phyloP scores from a whole-genome alignment of 2,888 invertebrate species.

The Perdita meconis region DNA sequence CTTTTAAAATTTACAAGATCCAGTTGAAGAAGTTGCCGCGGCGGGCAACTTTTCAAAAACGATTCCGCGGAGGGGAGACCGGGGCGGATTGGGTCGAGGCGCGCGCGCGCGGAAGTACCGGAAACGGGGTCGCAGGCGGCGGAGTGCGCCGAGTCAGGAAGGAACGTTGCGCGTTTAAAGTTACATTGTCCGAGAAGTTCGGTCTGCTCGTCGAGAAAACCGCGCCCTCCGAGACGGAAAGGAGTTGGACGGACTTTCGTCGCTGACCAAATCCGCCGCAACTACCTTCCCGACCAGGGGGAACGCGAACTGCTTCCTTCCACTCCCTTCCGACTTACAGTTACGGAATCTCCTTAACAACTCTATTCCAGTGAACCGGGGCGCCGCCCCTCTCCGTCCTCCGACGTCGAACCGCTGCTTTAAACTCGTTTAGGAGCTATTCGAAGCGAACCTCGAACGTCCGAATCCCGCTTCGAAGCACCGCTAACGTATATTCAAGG shows the following conservation, averaged over 20 bases:
- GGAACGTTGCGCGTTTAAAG: conserved; percentile 21
- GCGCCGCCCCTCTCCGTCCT: no score
- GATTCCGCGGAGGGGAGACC: not conserved
- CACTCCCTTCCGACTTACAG: conserved; percentile 9
- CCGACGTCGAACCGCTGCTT: not conserved
- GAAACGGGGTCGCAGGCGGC: not conserved
- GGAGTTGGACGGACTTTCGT: conserved; percentile 87
- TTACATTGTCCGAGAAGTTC: conserved; percentile 41
- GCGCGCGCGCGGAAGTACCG: not conserved
- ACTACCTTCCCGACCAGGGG: conserved; percentile 87
- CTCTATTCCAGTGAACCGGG: not conserved
- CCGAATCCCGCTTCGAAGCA: no score
- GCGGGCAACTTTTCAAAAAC: conserved; percentile 3
- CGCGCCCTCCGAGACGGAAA: conserved; percentile 85
- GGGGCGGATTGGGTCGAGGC: not conserved
- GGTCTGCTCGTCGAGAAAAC: conserved; percentile 59
- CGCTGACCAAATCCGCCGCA: conserved; percentile 86
- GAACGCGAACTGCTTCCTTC: conserved; percentile 38
- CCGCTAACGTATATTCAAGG: no score
- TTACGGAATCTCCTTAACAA: not conserved
- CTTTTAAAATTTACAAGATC: not conserved
- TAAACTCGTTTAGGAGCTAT: no score
- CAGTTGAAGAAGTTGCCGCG: not conserved
- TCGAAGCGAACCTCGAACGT: no score
- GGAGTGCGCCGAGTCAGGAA: conserved; percentile 1